These are phyloP conservation scores for Aleiodes alternator DNA, from an alignment of 2,888 invertebrate species.

Conservation along the genomic window DNA sequence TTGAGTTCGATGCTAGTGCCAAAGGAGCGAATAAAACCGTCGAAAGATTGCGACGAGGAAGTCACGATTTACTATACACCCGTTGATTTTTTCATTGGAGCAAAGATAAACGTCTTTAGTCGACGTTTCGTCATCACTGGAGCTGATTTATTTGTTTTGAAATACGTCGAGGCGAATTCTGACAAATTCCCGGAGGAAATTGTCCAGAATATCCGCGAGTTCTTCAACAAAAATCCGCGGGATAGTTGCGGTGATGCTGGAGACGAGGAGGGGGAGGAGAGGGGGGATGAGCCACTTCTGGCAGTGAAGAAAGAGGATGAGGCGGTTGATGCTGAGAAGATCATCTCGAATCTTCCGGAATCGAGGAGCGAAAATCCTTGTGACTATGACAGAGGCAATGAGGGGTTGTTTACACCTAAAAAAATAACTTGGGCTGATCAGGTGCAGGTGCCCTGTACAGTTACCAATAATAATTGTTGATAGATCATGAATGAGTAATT, in stretches of 20 bases:
- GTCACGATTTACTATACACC: constrained; percentile 85
- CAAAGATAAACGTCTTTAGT: constrained; percentile 83
- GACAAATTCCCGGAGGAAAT: constrained; percentile 84
- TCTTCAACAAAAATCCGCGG: constrained; percentile 80
- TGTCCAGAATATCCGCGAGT: constrained; percentile 82
- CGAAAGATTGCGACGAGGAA: constrained; percentile 14
- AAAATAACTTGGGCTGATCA: constrained; percentile 60
- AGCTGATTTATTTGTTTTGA: constrained; percentile 86
- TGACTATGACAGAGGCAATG: not conserved
- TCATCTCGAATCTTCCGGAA: not conserved
- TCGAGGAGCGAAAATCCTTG: not conserved
- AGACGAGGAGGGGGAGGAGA: constrained; percentile 33
- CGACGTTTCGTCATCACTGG: constrained; percentile 87
- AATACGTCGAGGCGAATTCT: constrained; percentile 84
- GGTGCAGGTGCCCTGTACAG: constrained; percentile 47
- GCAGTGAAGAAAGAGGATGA: not conserved
- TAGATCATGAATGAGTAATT: too few species aligned
- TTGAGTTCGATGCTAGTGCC: constrained; percentile 81
- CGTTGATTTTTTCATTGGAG: constrained; percentile 87
- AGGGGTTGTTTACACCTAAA: not conserved
- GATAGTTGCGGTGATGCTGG: constrained; percentile 67
- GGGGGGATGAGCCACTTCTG: constrained; percentile 1
- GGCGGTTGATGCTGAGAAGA: constrained; percentile 7
- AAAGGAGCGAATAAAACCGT: constrained; percentile 78
- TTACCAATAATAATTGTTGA: not conserved